These are phyloP conservation scores for Drosophila mojavensis DNA, from an alignment of 1,140 invertebrate genomes.

Conservation along the genomic window DNA sequence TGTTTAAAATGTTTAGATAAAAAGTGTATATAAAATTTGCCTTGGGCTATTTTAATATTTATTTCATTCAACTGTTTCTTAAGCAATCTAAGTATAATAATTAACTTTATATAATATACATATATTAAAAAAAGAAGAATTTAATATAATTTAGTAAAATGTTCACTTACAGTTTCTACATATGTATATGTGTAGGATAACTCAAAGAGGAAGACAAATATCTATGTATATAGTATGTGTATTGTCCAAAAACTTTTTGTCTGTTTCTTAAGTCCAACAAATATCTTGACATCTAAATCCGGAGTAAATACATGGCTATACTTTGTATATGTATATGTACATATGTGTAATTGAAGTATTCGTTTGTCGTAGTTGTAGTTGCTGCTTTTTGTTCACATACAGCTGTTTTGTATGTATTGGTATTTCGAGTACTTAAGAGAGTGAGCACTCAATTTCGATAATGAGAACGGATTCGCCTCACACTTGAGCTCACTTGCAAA, in stretches of 20 bases:
- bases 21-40: background rate
- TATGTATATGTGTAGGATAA: conserved; percentile 2
- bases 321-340: conserved; percentile 11
- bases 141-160: too few species aligned
- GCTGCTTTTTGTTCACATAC: conserved; percentile 14
- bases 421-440: conserved; percentile 29
- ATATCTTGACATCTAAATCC: conserved; percentile 15
- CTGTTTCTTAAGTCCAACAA: conserved; percentile 11
- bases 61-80: conserved; percentile 33
- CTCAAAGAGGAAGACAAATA: conserved; percentile 14
- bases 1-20: background rate
- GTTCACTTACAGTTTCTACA: background rate
- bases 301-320: conserved; percentile 2
- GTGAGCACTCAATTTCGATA: conserved; percentile 40
- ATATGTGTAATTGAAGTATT: conserved; percentile 22
- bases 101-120: background rate
- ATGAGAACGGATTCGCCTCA: conserved; percentile 17
- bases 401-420: conserved; percentile 8
- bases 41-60: conserved; percentile 59
- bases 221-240: background rate
- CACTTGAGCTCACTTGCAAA: conserved; percentile 41
- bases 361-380: background rate
- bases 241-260: background rate
- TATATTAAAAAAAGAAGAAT: background rate
- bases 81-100: conserved; percentile 40